phyloP scores from a whole-genome alignment of 2,113 vertebrate species.

The Silurus asotus region DNA sequence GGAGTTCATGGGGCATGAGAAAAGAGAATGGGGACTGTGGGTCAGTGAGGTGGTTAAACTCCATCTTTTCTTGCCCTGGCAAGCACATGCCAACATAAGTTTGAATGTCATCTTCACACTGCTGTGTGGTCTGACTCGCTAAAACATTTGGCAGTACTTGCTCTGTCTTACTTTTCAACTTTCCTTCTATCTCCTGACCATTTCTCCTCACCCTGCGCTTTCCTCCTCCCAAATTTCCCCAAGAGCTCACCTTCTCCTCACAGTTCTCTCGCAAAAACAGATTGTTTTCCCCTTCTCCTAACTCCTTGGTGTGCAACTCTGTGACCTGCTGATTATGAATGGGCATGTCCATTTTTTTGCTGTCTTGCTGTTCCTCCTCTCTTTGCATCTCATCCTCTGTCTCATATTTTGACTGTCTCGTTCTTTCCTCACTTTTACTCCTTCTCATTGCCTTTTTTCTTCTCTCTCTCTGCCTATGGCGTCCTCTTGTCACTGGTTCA shows the following conservation, averaged over 20 bases:
- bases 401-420: slow-evolving; percentile 15
- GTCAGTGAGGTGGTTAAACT: not conserved
- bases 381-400: not conserved
- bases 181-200: not conserved
- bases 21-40: slow-evolving; percentile 33
- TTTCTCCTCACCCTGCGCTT: not conserved
- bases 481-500: slow-evolving; percentile 19
- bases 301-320: not conserved
- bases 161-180: not conserved
- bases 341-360: not conserved
- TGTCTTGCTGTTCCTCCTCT: not conserved
- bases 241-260: not conserved
- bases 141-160: not conserved
- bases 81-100: not conserved
- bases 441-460: slow-evolving; percentile 3
- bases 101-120: not conserved
- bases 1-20: slow-evolving; percentile 26
- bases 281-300: not conserved
- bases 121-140: not conserved
- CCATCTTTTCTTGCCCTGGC: slow-evolving; percentile 7
- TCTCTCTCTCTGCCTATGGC: slow-evolving; percentile 21
- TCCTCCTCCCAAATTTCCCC: not conserved
- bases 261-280: not conserved
- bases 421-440: slow-evolving; percentile 32
- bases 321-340: not conserved